A percentile compares a stretch with the other conserved stretches of the same genome.
Evolutionary conservation across 2,888 invertebrate genomes (phyloP).

Genomic region (Aplocera efformata): DNA sequence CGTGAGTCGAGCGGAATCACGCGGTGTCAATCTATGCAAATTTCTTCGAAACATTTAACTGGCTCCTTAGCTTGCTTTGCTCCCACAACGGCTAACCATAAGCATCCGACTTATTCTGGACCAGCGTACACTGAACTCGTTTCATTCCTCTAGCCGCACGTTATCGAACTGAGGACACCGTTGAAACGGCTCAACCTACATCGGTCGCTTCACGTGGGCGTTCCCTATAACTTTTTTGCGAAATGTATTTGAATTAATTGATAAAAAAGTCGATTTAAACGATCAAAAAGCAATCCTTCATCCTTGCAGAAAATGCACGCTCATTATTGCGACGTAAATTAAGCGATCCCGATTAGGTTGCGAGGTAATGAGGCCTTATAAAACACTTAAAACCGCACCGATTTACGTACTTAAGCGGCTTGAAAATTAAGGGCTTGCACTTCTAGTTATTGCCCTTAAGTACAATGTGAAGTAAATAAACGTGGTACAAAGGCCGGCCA

Average conservation of each 20-base stretch:
- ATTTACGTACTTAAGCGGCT: conserved; percentile 58
- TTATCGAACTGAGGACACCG: conserved; percentile 30
- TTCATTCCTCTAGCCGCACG: conserved; percentile 32
- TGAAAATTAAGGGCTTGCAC: conserved; percentile 64
- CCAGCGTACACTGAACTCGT: conserved; percentile 45
- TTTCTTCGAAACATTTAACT: conserved; percentile 75
- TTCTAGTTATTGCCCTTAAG: conserved; percentile 76
- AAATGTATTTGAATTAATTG: conserved; percentile 28
- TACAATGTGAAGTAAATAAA: conserved; percentile 78
- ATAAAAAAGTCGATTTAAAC: conserved; percentile 17
- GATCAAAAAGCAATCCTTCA: conserved; percentile 19
- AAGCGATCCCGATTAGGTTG: conserved; percentile 41
- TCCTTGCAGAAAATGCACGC: conserved; percentile 16
- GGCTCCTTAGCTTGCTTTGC: conserved; percentile 59
- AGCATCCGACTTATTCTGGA: conserved; percentile 46
- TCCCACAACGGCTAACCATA: conserved; percentile 56
- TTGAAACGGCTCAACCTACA: conserved; percentile 38
- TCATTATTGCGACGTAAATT: conserved; percentile 30
- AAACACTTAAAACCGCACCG: conserved; percentile 53
- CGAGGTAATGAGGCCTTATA: conserved; percentile 45
- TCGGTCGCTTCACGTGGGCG: conserved; percentile 45
- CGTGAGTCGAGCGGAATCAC: conserved; percentile 61
- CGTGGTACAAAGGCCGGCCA: conserved; percentile 61
- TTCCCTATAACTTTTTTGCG: conserved; percentile 32
- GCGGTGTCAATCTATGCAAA: conserved; percentile 77